A percentile compares a stretch with the other conserved stretches of the same genome.
phyloP scores from a whole-genome alignment of 2,888 invertebrate species.

The Netelia fuscicornis region DNA sequence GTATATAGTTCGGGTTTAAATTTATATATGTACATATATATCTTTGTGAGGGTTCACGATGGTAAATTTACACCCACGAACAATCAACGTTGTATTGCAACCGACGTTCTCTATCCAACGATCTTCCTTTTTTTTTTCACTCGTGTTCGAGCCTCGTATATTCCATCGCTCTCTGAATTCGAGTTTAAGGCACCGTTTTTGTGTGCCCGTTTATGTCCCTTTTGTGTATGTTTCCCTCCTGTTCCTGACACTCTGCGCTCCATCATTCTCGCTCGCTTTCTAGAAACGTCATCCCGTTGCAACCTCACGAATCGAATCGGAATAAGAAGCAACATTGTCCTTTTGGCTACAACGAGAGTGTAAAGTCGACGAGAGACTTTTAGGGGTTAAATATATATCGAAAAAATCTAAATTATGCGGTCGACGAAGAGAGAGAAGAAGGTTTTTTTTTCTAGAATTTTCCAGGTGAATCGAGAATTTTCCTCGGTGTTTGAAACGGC shows the following conservation, averaged over 20 bases:
- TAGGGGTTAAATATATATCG: conserved; percentile 54
- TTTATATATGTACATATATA: not conserved
- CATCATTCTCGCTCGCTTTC: not conserved
- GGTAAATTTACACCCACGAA: conserved; percentile 66
- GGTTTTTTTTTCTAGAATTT: conserved; percentile 28
- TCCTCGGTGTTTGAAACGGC: conserved; percentile 40
- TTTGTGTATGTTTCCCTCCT: conserved; percentile 42
- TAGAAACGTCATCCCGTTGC: conserved; percentile 7
- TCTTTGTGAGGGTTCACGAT: conserved; percentile 31
- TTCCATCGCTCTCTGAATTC: conserved; percentile 12
- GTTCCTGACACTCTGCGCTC: not conserved
- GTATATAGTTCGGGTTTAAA: not conserved
- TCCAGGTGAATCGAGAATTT: conserved; percentile 54
- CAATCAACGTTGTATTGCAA: conserved; percentile 29
- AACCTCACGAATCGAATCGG: conserved; percentile 20
- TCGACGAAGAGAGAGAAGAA: conserved; percentile 23
- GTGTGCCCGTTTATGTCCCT: conserved; percentile 14
- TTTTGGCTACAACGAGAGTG: not conserved
- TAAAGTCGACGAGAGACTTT: conserved; percentile 26
- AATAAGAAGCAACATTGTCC: conserved; percentile 32
- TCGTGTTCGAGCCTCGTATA: not conserved
- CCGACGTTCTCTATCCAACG: conserved; percentile 3
- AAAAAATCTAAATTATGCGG: conserved; percentile 63
- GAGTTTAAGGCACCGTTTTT: conserved; percentile 19
- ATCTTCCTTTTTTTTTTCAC: conserved; percentile 19